Percentiles rank a stretch among this genome's conserved stretches.
Evolutionary conservation across 2,113 vertebrate species (phyloP).

Genomic region (Microtus ochrogaster): DNA sequence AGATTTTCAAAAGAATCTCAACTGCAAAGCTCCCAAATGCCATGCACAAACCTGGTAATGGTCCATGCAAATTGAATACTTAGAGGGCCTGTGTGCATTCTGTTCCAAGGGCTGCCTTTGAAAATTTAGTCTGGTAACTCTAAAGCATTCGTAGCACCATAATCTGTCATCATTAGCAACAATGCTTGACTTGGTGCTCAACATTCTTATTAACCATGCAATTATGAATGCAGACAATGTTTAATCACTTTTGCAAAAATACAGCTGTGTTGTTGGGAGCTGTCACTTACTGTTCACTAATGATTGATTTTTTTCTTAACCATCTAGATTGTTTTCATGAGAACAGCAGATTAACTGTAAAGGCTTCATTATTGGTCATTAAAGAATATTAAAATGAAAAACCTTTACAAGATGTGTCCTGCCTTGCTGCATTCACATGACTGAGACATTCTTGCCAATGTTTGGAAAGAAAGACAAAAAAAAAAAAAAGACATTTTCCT

Average conservation of each 20-base stretch:
- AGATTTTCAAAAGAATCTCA: constrained; percentile 75
- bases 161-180: constrained; percentile 73
- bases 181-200: constrained; percentile 76
- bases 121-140: constrained; percentile 69
- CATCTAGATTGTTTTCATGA: constrained; percentile 76
- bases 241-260: constrained; percentile 83
- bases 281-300: constrained; percentile 79
- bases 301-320: constrained; percentile 79
- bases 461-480: background rate
- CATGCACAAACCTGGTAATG: constrained; percentile 78
- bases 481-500: background rate
- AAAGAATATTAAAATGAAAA: constrained; percentile 71
- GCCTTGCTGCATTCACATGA: constrained; percentile 1
- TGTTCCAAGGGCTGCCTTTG: constrained; percentile 74
- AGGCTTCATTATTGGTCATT: constrained; percentile 67
- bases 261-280: constrained; percentile 71
- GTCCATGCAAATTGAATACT: constrained; percentile 79
- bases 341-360: constrained; percentile 78
- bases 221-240: constrained; percentile 76
- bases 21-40: constrained; percentile 72
- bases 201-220: constrained; percentile 73
- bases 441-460: background rate
- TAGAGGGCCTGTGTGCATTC: constrained; percentile 66
- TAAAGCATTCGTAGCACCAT: constrained; percentile 60
- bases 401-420: constrained; percentile 64